These are phyloP conservation scores for Trichacis sp. DNA, from an alignment of 2,888 invertebrate species.

Conservation along the genomic window DNA sequence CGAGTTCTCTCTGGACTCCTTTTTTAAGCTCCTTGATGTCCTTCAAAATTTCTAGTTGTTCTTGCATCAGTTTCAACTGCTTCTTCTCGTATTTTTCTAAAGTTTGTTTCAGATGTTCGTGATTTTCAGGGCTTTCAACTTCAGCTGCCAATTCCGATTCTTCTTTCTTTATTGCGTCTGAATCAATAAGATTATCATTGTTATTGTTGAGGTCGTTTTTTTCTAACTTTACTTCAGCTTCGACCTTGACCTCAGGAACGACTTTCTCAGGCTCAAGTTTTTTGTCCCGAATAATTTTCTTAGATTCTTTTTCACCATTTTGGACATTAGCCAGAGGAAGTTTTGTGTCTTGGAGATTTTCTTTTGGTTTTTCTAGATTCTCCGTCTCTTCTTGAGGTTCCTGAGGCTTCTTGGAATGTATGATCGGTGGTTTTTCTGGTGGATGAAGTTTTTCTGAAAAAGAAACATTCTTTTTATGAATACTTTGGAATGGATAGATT, in stretches of 20 bases:
- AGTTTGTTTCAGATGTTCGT: conserved; percentile 66
- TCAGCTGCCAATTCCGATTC: conserved; percentile 70
- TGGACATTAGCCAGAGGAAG: no score
- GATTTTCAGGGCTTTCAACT: conserved; percentile 59
- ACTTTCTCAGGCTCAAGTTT: conserved; percentile 14
- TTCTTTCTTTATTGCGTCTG: conserved; percentile 66
- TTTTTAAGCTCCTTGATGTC: conserved; percentile 74
- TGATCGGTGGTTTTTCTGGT: conserved; percentile 66
- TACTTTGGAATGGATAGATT: no score
- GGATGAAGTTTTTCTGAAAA: conserved; percentile 19
- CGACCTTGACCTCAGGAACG: conserved; percentile 8
- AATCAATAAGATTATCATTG: conserved; percentile 60
- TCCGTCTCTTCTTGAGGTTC: conserved; percentile 51
- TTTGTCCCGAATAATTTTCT: conserved; percentile 71
- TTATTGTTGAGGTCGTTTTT: conserved; percentile 61
- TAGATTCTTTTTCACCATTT: conserved; percentile 76
- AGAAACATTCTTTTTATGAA: no score
- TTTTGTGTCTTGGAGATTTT: conserved; percentile 18
- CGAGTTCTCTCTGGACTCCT: conserved; percentile 62
- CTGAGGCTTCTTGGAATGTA: conserved; percentile 61
- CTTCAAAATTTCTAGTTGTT: conserved; percentile 76
- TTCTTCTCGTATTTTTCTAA: conserved; percentile 78
- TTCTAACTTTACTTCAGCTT: conserved; percentile 54
- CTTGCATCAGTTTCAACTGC: conserved; percentile 77
- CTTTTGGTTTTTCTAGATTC: conserved; percentile 47